Percentiles rank a stretch among this genome's conserved stretches.
Conservation (phyloP, 2,113 vertebrate species). For the Mastomys coucha region DNA sequence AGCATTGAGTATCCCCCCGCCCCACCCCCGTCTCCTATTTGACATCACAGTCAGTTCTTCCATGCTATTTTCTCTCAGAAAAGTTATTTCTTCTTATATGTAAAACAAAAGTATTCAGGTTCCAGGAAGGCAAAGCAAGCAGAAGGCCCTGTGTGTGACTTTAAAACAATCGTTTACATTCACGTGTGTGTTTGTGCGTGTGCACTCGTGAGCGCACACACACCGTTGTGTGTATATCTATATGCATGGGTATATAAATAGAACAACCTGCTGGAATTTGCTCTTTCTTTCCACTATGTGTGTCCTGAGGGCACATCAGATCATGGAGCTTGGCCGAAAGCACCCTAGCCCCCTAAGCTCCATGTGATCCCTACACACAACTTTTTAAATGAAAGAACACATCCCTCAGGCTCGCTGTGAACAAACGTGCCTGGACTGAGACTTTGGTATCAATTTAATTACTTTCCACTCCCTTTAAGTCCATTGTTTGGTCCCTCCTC, state of each 20-base stretch:
- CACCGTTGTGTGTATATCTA: background rate
- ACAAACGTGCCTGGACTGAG: background rate
- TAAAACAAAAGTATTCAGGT: constrained; percentile 15
- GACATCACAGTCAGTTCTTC: background rate
- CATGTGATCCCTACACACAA: background rate
- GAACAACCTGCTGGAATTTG: background rate
- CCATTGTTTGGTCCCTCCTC: background rate
- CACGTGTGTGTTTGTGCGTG: background rate
- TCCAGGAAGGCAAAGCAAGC: background rate
- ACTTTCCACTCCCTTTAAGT: background rate
- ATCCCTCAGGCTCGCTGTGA: background rate
- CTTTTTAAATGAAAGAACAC: background rate
- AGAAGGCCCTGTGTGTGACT: background rate
- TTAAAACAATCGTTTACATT: background rate
- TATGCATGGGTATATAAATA: background rate
- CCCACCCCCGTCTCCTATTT: background rate
- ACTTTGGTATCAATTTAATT: background rate
- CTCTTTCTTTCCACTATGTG: background rate
- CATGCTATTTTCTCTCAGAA: background rate
- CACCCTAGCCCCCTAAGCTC: background rate
- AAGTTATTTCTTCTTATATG: constrained; percentile 26
- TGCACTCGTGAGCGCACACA: background rate
- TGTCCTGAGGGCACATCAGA: too few species aligned
- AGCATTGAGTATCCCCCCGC: background rate
- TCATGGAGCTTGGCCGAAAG: background rate